Base-by-base conservation (phyloP, 2,888 invertebrate genomes). In the Euplexia lucipara region DNA sequence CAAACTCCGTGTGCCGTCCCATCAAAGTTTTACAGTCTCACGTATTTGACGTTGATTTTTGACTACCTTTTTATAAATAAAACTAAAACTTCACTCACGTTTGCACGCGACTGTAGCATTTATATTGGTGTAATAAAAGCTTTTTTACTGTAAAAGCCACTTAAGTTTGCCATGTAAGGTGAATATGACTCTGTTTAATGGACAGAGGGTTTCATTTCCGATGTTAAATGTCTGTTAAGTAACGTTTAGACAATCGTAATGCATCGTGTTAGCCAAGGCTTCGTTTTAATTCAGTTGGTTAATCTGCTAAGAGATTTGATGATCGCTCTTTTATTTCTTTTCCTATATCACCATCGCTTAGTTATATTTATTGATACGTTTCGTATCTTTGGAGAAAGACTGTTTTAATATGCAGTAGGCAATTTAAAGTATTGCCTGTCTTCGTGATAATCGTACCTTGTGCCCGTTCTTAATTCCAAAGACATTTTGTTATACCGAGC, bases 141-240 rank as follows among this genome's bases (percentile, higher is more conserved):
- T 68, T 56, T 79, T 80, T 79, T 80, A 79, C 67, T 82, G 56
- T 82, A 74, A 82, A 80, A 82, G 64, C 75, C 64, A 74, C 78
- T 80, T 71, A 64, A 18, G 2, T 26, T 14, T 9, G 2, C n/a
- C 26, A 18, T 14, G 4, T 34, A 63, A 44, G 42, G 14, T 42
- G 57, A 70, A 57, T 54, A 52, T 32, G 51, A 68, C 79, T 71
- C 32, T 73, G 48, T 61, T 16, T 3, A 1, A 12, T 14, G 1
- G 49, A 0, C 0, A 0, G 41, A 76, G 49, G 42, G 63, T 68
- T 61, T 34, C 54, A 30, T 41, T 59, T 79, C 10, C 57, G 1
- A 0, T 30, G 48, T 14, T 8, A 14, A 22, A 9, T 42, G 12
- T 30, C 7, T n/a, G 52, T 26, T 67, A 9, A 56, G 47, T 65